Conservation (phyloP, 2,888 invertebrate genomes). For the Melipona beecheii region DNA sequence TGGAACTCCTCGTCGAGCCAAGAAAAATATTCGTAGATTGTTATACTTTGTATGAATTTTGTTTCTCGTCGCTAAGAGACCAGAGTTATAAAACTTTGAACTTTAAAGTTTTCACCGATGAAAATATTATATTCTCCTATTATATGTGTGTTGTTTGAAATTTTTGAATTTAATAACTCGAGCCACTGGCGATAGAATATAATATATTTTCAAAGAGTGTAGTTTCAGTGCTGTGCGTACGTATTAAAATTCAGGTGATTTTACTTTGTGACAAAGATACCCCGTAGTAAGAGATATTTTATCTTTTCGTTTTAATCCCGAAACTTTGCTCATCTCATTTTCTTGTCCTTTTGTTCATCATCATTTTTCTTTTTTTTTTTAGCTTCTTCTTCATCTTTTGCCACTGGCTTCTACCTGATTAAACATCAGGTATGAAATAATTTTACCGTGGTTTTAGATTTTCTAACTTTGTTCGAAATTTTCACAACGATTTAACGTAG, state of each 20-base stretch:
- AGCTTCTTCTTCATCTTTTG: neutral
- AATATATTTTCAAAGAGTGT: neutral
- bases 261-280: neutral
- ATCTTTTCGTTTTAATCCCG: slow-evolving; percentile 6
- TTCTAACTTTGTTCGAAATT: neutral
- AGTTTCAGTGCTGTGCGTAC: neutral
- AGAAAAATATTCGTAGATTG: too few relatives aligned
- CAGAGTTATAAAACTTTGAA: neutral
- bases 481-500: neutral
- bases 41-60: too few relatives aligned
- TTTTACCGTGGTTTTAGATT: neutral
- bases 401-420: neutral
- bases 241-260: neutral
- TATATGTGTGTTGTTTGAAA: neutral
- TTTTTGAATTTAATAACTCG: neutral
- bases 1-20: too few relatives aligned
- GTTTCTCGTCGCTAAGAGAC: too few relatives aligned
- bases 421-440: neutral
- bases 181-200: neutral
- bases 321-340: slow-evolving; percentile 24
- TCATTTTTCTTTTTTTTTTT: too few relatives aligned
- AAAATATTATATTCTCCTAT: neutral
- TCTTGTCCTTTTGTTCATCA: slow-evolving; percentile 10
- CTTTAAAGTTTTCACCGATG: neutral
- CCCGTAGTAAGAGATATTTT: neutral